Evolutionary conservation across 1,140 invertebrate genomes (phyloP), one percentile per base, ranked within the genome.

Genomic region (Rhyacophila brunnea): DNA sequence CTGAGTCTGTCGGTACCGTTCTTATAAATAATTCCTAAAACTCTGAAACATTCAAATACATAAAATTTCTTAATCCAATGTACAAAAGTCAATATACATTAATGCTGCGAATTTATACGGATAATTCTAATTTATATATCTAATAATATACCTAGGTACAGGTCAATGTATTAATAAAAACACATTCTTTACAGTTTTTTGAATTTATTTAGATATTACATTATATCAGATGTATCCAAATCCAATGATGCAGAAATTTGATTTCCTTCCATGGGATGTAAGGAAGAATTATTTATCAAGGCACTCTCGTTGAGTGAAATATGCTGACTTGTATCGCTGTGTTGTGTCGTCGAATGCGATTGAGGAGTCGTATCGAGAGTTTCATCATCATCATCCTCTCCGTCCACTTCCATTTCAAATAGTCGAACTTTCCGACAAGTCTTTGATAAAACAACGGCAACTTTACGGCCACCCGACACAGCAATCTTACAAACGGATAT

Each of bases 401-500:
- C 90, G 68, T 94, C 92, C 0, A 87, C 88, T 79, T 96, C 94
- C 85, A 95, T 95, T 72, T 96, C 92, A 68, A 92, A 91, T 32
- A 96, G 80, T 58, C 90, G 80, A 38, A 96, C 88, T 71, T 92
- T 91, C 50, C 90, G 82, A 57, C 80, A 78, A 64, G 84, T 91
- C 67, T 90, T 87, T 13, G 89, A 90, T 9, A 96, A 74, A 52
- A 96, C 84, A 42, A 93, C 90, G 7, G 92, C 88, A 17, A 96
- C 91, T 80, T 95, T 93, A 35, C 94, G 80, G 9, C 85, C 83
- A 0, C 93, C 92, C 57, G 92, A 95, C 0, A 96, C 92, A 5
- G 92, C 88, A 61, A 96, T 83, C 64, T 78, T 78, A 49, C 79
- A 82, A 1, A 85, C 86, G 45, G 84, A 83, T 74, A 93, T 86